Conservation (phyloP, 2,797 vertebrate genomes). For the Podarcis siculus region DNA sequence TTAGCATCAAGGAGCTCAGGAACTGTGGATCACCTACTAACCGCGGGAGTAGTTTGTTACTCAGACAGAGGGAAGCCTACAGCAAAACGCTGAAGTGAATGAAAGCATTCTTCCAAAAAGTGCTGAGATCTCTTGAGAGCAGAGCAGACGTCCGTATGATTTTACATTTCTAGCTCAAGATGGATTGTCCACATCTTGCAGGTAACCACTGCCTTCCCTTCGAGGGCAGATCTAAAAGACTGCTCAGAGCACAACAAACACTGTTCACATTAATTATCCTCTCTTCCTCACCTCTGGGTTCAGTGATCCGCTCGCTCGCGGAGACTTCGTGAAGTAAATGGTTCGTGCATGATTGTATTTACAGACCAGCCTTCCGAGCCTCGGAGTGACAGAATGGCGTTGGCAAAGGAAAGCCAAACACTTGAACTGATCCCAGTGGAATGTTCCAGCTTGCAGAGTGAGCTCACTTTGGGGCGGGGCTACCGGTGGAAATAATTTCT, state of each 20-base stretch:
- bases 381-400: slow-evolving; percentile 31
- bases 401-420: slow-evolving; percentile 36
- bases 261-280: slow-evolving; percentile 21
- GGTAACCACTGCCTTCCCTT: slow-evolving; percentile 6
- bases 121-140: neutral
- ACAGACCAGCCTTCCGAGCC: slow-evolving; percentile 24
- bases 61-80: neutral
- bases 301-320: slow-evolving; percentile 4
- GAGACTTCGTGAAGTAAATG: slow-evolving; percentile 25
- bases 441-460: slow-evolving; percentile 17
- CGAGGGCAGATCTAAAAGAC: slow-evolving; percentile 20
- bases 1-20: neutral
- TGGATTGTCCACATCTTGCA: slow-evolving; percentile 11
- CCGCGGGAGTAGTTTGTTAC: neutral
- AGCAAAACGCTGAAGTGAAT: neutral
- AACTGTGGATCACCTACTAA: slow-evolving; percentile 1
- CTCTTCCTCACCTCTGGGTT: slow-evolving; percentile 19
- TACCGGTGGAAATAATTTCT: slow-evolving; percentile 21
- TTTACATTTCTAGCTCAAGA: slow-evolving; percentile 24
- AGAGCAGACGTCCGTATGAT: neutral
- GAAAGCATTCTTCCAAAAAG: slow-evolving; percentile 17
- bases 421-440: slow-evolving; percentile 36
- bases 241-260: neutral
- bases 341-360: slow-evolving; percentile 38
- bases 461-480: slow-evolving; percentile 38